Evolutionary conservation across 2,113 vertebrate genomes (phyloP).

Genomic region (Hemichromis elongatus): DNA sequence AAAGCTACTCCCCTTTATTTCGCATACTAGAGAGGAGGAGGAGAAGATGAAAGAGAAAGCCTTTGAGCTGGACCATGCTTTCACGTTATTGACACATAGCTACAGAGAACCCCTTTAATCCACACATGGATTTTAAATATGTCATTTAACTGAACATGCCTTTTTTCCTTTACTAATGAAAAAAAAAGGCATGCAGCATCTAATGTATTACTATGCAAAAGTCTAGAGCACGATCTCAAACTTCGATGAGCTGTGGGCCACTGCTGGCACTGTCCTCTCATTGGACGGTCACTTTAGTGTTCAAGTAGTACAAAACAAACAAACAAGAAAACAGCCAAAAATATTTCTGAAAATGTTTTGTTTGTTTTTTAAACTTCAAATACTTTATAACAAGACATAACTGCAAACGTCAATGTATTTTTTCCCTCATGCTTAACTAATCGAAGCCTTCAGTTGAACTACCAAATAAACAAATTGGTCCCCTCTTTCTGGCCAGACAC

Average conservation of each 20-base stretch:
- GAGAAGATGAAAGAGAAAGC: not conserved
- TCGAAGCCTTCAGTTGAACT: not conserved
- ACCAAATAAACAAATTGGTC: not conserved
- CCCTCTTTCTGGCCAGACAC: not conserved
- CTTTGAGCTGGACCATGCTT: not conserved
- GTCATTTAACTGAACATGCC: not conserved
- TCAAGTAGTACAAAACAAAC: not conserved
- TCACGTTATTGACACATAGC: not conserved
- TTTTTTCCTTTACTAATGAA: not conserved
- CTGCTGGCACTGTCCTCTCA: not conserved
- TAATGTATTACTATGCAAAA: not conserved
- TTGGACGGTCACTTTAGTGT: not conserved
- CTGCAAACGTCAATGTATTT: not conserved
- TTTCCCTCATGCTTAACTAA: not conserved
- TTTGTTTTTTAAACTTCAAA: not conserved
- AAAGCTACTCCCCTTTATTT: constrained; percentile 52
- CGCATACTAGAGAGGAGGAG: constrained; percentile 40
- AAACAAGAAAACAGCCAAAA: not conserved
- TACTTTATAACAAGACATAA: not conserved
- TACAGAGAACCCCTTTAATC: not conserved
- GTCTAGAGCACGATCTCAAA: not conserved
- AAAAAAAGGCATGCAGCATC: not conserved
- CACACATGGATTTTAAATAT: not conserved
- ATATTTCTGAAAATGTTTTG: not conserved
- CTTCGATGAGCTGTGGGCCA: not conserved